phyloP scores from a whole-genome alignment of 2,113 vertebrate genomes.

The Megaceryle maxima region DNA sequence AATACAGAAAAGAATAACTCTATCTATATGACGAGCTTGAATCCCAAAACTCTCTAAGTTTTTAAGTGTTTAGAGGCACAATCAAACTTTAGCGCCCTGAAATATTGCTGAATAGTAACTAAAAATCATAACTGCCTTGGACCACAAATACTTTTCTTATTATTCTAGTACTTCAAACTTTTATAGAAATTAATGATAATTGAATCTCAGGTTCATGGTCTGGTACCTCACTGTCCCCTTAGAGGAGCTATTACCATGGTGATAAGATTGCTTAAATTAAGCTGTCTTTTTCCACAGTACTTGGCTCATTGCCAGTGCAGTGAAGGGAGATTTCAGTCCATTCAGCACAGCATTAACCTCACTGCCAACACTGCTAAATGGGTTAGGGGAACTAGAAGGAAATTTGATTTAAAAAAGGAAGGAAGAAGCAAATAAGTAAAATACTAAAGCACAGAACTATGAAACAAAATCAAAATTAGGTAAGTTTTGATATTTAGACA shows the following conservation, averaged over 20 bases:
- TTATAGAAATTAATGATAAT: constrained; percentile 53
- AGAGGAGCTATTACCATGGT: constrained; percentile 51
- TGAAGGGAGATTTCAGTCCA: constrained; percentile 62
- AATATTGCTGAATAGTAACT: neutral
- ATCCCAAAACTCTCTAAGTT: neutral
- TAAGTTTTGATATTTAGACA: neutral
- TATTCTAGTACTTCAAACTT: constrained; percentile 1
- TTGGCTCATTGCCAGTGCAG: constrained; percentile 49
- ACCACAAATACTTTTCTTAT: constrained; percentile 15
- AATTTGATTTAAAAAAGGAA: constrained; percentile 1
- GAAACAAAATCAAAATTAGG: neutral
- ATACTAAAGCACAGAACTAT: neutral
- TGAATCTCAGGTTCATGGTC: constrained; percentile 53
- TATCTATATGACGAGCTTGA: neutral
- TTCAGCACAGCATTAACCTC: constrained; percentile 65
- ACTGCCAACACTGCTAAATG: constrained; percentile 46
- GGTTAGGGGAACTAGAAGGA: neutral
- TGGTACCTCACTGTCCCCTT: constrained; percentile 33
- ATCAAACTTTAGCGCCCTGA: neutral
- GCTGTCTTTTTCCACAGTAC: constrained; percentile 39
- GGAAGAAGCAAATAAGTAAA: neutral
- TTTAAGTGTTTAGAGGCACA: neutral
- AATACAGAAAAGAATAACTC: neutral
- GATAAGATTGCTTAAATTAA: constrained; percentile 56
- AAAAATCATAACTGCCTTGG: neutral